These are phyloP conservation scores for Sminthurinus aureus DNA, from an alignment of 2,888 invertebrate genomes.

Conservation along the genomic window DNA sequence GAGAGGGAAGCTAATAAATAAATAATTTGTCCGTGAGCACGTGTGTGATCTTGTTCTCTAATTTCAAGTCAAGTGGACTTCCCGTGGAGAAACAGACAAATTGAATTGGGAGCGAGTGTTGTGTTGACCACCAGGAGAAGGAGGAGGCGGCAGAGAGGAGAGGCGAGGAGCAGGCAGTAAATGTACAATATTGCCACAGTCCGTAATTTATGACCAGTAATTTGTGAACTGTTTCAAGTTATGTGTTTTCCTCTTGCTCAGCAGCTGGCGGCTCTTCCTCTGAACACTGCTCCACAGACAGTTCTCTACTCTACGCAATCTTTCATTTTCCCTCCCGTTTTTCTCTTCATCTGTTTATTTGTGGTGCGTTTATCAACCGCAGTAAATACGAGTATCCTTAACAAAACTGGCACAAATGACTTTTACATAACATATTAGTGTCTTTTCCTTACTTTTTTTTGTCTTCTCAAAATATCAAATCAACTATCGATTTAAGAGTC, in stretches of 20 bases:
- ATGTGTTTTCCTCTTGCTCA: background rate
- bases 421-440: too few relatives aligned
- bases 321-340: background rate
- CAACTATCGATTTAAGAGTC: too few relatives aligned
- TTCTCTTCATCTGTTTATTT: background rate
- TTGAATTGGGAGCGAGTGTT: background rate
- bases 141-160: background rate
- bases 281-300: background rate
- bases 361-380: too few relatives aligned
- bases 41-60: background rate
- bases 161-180: constrained; percentile 17
- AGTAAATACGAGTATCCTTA: too few relatives aligned
- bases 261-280: too few relatives aligned
- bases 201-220: constrained; percentile 30
- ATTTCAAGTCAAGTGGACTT: background rate
- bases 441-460: too few relatives aligned
- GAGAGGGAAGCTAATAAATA: background rate
- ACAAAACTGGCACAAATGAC: too few relatives aligned
- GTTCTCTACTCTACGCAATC: too few relatives aligned
- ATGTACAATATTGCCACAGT: background rate
- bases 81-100: background rate
- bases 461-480: too few relatives aligned
- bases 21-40: background rate
- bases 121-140: constrained; percentile 26
- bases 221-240: constrained; percentile 20